phyloP scores from a whole-genome alignment of 2,888 invertebrate genomes.

The Drepanosiphum platanoidis region DNA sequence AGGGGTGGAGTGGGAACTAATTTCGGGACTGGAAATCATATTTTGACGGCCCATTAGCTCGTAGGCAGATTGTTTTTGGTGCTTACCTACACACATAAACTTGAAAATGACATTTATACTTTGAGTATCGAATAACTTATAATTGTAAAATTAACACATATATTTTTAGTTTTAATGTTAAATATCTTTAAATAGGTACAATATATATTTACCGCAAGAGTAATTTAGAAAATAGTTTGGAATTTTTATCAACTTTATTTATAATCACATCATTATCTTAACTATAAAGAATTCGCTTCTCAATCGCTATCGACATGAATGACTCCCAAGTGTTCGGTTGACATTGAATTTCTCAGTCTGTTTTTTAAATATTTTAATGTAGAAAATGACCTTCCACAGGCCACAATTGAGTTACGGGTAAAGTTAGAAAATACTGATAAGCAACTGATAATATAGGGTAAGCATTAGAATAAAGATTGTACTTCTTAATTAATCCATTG shows the following conservation, averaged over 20 bases:
- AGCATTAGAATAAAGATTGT: slow-evolving; percentile 18
- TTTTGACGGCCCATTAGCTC: slow-evolving; percentile 10
- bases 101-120: background rate
- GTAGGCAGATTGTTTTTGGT: background rate
- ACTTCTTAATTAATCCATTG: slow-evolving; percentile 31
- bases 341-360: slow-evolving; percentile 23
- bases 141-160: background rate
- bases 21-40: background rate
- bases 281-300: background rate
- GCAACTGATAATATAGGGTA: slow-evolving; percentile 19
- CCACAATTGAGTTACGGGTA: slow-evolving; percentile 19
- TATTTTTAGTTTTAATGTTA: slow-evolving; percentile 2
- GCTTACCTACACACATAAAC: background rate
- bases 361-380: slow-evolving; percentile 36
- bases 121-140: background rate
- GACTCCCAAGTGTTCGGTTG: slow-evolving; percentile 11
- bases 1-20: slow-evolving; percentile 5
- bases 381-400: slow-evolving; percentile 26
- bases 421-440: slow-evolving; percentile 26
- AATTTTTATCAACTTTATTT: slow-evolving; percentile 26
- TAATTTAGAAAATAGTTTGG: slow-evolving; percentile 13
- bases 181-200: background rate
- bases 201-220: background rate
- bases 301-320: slow-evolving; percentile 28
- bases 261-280: slow-evolving; percentile 25